A percentile compares a stretch with the other conserved stretches of the same genome.
Conservation (phyloP, 2,113 vertebrate species). For the Catagonus wagneri region DNA sequence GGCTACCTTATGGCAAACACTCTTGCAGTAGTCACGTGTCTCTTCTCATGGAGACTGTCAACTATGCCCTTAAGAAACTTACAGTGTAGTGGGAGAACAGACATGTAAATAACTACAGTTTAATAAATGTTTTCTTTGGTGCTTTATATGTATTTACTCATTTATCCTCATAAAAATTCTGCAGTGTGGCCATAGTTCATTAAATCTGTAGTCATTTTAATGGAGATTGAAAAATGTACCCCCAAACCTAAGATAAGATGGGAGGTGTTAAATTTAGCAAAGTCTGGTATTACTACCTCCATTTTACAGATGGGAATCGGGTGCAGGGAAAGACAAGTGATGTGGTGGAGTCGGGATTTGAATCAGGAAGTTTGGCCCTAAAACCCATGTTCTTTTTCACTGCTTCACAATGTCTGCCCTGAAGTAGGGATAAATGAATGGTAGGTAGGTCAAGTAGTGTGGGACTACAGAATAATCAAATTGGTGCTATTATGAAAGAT, state of each 20-base stretch:
- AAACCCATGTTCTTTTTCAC: not conserved
- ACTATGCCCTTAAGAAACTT: not conserved
- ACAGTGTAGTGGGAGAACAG: not conserved
- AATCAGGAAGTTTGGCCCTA: not conserved
- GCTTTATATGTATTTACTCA: not conserved
- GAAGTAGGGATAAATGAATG: not conserved
- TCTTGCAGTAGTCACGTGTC: not conserved
- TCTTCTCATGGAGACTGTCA: not conserved
- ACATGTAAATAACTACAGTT: not conserved
- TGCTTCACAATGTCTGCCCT: not conserved
- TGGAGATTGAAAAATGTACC: constrained; percentile 19
- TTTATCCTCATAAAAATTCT: constrained; percentile 9
- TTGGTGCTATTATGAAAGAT: not conserved
- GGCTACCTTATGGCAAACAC: not conserved
- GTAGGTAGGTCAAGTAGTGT: not conserved
- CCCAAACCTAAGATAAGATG: not conserved
- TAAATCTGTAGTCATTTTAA: not conserved
- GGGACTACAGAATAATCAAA: not conserved
- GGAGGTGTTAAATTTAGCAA: not conserved
- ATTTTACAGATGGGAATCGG: not conserved
- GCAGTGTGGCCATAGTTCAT: not conserved
- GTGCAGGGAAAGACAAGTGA: not conserved
- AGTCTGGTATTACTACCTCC: not conserved
- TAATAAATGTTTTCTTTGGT: not conserved
- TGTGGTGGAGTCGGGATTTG: not conserved